Evolutionary conservation across 1,140 invertebrate genomes (phyloP).

Genomic region (Trachymyrmex cornetzi): DNA sequence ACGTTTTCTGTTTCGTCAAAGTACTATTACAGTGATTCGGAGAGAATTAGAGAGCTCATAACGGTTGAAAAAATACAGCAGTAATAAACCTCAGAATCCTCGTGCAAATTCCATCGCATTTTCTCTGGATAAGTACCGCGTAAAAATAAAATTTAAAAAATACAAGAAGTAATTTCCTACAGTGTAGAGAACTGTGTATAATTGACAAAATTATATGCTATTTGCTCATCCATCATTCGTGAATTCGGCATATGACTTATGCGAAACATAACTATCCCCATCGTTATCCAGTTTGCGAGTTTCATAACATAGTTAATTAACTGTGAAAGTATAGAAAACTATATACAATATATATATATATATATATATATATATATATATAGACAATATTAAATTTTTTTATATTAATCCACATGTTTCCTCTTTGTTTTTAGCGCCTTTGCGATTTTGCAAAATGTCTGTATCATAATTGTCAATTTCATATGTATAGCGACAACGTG

Average conservation of each 20-base stretch:
- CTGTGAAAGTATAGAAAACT: not conserved
- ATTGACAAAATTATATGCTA: too few relatives aligned
- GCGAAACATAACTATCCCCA: not conserved
- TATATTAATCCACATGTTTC: not conserved
- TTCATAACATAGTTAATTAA: slow-evolving; percentile 23
- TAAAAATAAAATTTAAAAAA: slow-evolving; percentile 13
- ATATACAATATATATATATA: too few relatives aligned
- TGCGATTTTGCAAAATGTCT: not conserved
- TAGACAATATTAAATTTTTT: too few relatives aligned
- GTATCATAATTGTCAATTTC: not conserved
- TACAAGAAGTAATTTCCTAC: not conserved
- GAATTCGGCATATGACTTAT: slow-evolving; percentile 23
- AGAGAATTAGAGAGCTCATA: slow-evolving; percentile 36
- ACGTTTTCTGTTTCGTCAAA: not conserved
- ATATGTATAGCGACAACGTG: not conserved
- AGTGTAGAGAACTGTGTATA: not conserved
- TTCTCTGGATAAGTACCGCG: not conserved
- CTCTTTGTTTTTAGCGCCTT: too few relatives aligned
- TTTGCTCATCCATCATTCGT: slow-evolving; percentile 31
- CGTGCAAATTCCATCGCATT: not conserved
- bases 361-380: too few relatives aligned
- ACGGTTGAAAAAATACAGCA: slow-evolving; percentile 14
- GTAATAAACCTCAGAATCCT: slow-evolving; percentile 19
- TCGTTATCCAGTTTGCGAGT: slow-evolving; percentile 12
- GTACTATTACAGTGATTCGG: not conserved